Base-by-base conservation (phyloP, 2,888 invertebrate species). In the Eristalis intricaria region DNA sequence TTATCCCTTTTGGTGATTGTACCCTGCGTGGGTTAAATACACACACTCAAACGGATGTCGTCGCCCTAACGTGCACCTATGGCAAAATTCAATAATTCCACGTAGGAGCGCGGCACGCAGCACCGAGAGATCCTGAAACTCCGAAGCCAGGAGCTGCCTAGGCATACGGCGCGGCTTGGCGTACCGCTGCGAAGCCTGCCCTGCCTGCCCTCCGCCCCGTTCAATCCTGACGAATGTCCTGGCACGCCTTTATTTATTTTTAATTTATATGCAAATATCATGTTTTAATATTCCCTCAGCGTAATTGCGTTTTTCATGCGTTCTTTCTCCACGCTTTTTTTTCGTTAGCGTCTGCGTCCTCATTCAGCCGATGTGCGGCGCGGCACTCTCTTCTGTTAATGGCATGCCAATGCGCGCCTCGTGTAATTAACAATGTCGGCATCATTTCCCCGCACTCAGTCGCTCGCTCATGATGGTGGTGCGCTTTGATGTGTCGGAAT, bases 221-320 rank as follows among this genome's bases (percentile, higher is more conserved):
- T 19, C 50, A 19, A 50, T 50, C 50, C 50, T 50, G 43, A 43
- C 43, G 43, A 43, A 43, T 43, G 15, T 43, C 43, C 43, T 29
- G 79, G 73, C 40, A 60, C 83, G 80, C 79, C 87, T 83, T 83
- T 87, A 87, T 87, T 87, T 87, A 87, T 83, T 87, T 84, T 87
- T 87, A 87, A 87, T 87, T 87, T 87, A 87, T 87, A 87, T 87
- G 87, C 87, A 87, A 87, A 87, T 87, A 87, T 79, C 83, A 76
- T 79, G 87, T 80, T 87, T 87, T 83, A 87, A 87, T 84, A 87
- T 87, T 87, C 87, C 58, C 87, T 87, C 84, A 73, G 84, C 87
- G 84, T 87, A 87, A 84, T 87, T 83, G 87, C 50, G 79, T 84
- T 87, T 84, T 76, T 84, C 61, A 74, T 64, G 83, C 71, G 68